Percentiles rank a stretch among this genome's conserved stretches.
phyloP scores from a whole-genome alignment of 1,140 invertebrate species.

The Aradophagus sp. region DNA sequence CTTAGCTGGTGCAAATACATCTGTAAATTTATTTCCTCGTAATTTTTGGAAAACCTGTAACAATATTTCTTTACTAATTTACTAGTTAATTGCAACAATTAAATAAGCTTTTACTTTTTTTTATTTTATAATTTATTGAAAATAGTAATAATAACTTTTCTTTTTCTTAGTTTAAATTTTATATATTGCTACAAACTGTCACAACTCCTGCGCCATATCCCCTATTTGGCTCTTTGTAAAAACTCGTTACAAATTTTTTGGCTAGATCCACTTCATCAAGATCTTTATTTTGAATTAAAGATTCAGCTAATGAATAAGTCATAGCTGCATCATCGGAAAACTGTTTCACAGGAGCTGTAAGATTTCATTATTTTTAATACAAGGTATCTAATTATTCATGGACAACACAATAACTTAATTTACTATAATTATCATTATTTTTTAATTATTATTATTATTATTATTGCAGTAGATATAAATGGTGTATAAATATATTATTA shows the following conservation, averaged over 20 bases:
- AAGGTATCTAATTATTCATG: too few species aligned
- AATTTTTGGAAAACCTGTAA: conserved; percentile 82
- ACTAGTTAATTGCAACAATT: too few species aligned
- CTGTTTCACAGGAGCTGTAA: conserved; percentile 76
- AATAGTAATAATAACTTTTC: too few species aligned
- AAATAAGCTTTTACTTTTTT: too few species aligned
- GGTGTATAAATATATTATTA: too few species aligned
- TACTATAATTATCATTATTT: too few species aligned
- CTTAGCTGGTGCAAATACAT: conserved; percentile 80
- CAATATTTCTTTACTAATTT: too few species aligned
- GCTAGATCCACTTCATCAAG: conserved; percentile 78
- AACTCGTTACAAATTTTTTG: conserved; percentile 81
- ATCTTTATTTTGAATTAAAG: conserved; percentile 78
- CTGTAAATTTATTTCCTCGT: conserved; percentile 76
- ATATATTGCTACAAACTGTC: conserved; percentile 60
- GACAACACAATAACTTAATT: too few species aligned
- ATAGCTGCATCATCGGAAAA: conserved; percentile 89
- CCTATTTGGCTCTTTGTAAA: conserved; percentile 78
- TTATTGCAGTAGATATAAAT: too few species aligned
- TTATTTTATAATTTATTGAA: too few species aligned
- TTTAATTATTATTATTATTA: too few species aligned
- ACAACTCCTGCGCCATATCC: conserved; percentile 81
- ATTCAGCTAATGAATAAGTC: conserved; percentile 80
- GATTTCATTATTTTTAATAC: conserved; percentile 8
- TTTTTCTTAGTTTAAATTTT: conserved; percentile 3